phyloP scores from a whole-genome alignment of 2,797 vertebrate genomes.

The Bryconaethiops microstoma region DNA sequence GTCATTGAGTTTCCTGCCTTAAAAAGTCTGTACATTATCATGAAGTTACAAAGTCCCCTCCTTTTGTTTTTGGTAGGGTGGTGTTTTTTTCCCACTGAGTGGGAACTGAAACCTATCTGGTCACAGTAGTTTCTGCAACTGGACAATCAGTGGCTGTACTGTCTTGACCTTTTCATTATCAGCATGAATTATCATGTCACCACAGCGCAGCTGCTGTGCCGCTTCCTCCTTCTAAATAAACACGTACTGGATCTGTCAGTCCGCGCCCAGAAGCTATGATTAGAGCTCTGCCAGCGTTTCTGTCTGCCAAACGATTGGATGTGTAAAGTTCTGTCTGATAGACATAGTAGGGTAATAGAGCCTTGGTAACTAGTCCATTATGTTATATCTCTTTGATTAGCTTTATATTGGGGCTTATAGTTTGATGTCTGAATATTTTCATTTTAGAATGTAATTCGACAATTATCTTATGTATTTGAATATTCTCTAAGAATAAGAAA shows the following conservation, averaged over 20 bases:
- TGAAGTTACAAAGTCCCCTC: background rate
- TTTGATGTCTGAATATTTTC: too few species aligned
- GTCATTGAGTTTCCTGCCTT: background rate
- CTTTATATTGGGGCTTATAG: background rate
- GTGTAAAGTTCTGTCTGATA: background rate
- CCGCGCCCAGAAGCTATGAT: conserved; percentile 42
- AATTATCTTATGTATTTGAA: too few species aligned
- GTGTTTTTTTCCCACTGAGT: background rate
- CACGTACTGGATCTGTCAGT: conserved; percentile 48
- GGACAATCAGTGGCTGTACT: conserved; percentile 25
- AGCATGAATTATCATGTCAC: conserved; percentile 48
- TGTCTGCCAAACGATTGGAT: conserved; percentile 7
- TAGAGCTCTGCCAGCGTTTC: conserved; percentile 21
- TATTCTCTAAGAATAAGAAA: too few species aligned
- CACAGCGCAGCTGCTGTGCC: conserved; percentile 53
- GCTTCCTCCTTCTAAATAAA: conserved; percentile 52
- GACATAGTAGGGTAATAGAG: background rate
- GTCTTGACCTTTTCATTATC: conserved; percentile 45
- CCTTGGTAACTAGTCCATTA: background rate
- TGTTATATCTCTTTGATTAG: background rate
- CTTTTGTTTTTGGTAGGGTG: background rate
- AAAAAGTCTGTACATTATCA: background rate
- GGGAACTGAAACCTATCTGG: conserved; percentile 35
- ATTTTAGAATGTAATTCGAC: too few species aligned
- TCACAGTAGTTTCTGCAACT: conserved; percentile 40